phyloP scores from a whole-genome alignment of 2,888 invertebrate species.

The Apotomis capreana region DNA sequence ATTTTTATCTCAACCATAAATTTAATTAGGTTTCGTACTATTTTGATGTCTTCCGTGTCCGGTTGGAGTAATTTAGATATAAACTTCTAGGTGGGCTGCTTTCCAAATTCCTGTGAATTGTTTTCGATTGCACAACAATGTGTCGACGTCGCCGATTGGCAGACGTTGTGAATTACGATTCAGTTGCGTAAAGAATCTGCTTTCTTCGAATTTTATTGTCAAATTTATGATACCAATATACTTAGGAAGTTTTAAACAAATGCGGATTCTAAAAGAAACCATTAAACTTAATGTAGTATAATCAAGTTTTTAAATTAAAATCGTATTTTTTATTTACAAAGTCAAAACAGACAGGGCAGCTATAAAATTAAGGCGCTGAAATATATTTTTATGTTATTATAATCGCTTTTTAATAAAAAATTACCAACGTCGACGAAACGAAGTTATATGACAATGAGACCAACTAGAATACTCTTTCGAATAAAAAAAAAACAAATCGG shows the following conservation, averaged over 20 bases:
- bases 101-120: constrained; percentile 49
- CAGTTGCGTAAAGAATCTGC: neutral
- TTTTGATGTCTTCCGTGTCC: constrained; percentile 69
- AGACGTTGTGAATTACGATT: constrained; percentile 2
- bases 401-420: too few species aligned
- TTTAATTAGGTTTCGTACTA: constrained; percentile 72
- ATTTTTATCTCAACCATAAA: constrained; percentile 66
- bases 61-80: constrained; percentile 62
- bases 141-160: constrained; percentile 3
- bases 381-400: too few species aligned
- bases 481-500: too few species aligned
- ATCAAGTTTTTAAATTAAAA: neutral
- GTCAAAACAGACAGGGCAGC: neutral
- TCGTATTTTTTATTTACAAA: too few species aligned
- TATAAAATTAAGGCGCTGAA: too few species aligned
- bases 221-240: neutral
- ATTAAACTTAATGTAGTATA: neutral
- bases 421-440: too few species aligned
- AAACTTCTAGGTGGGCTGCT: constrained; percentile 62
- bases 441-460: too few species aligned
- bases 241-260: neutral
- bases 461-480: too few species aligned
- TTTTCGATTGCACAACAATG: constrained; percentile 45
- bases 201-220: neutral
- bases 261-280: neutral